Percentiles rank a stretch among this genome's conserved stretches.
Conservation (phyloP, 2,888 invertebrate genomes). For the Pristionchus fissidentatus region DNA sequence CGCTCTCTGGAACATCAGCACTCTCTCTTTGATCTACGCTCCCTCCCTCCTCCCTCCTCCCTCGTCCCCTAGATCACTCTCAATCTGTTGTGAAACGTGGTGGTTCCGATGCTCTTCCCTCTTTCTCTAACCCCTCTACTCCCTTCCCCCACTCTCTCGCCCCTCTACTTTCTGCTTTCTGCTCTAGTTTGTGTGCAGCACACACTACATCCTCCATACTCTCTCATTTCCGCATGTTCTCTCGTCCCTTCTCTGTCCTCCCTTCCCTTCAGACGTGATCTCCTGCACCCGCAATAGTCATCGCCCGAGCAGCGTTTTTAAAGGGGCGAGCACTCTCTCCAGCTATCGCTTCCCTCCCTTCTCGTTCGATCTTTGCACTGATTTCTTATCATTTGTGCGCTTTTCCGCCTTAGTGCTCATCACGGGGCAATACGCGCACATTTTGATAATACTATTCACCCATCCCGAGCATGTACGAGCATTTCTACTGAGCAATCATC, state of each 20-base stretch:
- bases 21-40: background rate
- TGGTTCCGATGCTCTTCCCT: background rate
- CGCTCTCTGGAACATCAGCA: no score
- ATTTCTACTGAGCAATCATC: no score
- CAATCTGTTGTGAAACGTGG: background rate
- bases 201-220: background rate
- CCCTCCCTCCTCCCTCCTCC: background rate
- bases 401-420: no score
- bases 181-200: slow-evolving; percentile 2
- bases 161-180: background rate
- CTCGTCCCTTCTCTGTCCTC: background rate
- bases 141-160: background rate
- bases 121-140: background rate
- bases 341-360: no score
- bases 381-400: no score
- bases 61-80: background rate
- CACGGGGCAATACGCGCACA: no score
- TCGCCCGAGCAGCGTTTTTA: background rate
- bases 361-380: no score
- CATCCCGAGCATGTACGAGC: no score
- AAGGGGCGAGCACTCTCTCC: background rate
- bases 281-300: slow-evolving; percentile 15
- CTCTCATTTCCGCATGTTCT: background rate
- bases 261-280: background rate
- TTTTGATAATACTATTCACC: no score